Evolutionary conservation across 2,797 vertebrate genomes (phyloP), one percentile per base, ranked within the genome.

Genomic region (Hydrocynus forskahlii): DNA sequence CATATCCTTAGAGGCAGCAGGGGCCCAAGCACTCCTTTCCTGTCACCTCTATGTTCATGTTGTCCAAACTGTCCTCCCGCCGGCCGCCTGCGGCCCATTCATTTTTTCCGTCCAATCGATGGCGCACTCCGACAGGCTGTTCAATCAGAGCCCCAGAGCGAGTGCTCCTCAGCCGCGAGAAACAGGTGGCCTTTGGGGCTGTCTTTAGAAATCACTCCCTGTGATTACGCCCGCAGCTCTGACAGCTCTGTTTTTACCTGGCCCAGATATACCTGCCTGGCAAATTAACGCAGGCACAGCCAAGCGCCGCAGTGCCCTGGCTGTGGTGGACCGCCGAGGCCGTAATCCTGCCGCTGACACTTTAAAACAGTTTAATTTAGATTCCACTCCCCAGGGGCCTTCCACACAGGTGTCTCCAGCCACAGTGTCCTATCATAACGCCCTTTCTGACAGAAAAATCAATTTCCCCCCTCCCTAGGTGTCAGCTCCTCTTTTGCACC

Each of bases 361-460:
- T 86, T 92, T 89, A 84, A 92, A 87, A 92, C 91, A 88, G 92
- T 94, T 94, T 91, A 89, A 93, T 93, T 94, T 90, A 88, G 90
- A 92, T 86, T 70, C 87, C 43, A 29, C 71, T 86, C 87, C 80
- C 76, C 85, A 86, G 81, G 89, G 86, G 68, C 48, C 38, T 81
- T 72, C 75, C 79, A 78, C 79, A 91, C 92, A 92, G 89, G 91
- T 92, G 93, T 91, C 90, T 90, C 90, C 91, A 93, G 89, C 93
- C 93, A 92, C 91, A 91, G 88, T 87, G 87, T 93, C 91, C 90
- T 93, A 93, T 94, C 92, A 93, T 92, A 87, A 78, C 76, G 89
- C 40, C 92, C 91, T 91, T 88, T 90, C 90, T 91, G 92, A 93
- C 92, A 93, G 89, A 87, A 87, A 93, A 94, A 95, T 94, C 93